Percentiles rank a stretch among this genome's conserved stretches.
Evolutionary conservation across 2,888 invertebrate genomes (phyloP).

Genomic region (Leptogaster cylindrica): DNA sequence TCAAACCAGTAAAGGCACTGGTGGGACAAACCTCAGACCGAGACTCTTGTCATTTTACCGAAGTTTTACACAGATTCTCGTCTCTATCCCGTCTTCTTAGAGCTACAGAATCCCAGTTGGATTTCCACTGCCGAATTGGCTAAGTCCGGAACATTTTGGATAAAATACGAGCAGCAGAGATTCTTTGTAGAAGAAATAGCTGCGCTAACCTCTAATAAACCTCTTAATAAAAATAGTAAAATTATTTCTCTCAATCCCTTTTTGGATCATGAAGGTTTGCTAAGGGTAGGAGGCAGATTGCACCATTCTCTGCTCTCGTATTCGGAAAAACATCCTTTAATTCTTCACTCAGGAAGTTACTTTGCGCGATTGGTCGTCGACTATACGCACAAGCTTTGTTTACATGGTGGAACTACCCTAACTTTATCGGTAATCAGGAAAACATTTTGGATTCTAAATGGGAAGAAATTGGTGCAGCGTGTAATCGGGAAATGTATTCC

Average conservation of each 20-base stretch:
- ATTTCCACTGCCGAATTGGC: background rate
- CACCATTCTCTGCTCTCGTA: too few relatives aligned
- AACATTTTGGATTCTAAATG: too few relatives aligned
- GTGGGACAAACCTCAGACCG: background rate
- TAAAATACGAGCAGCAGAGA: background rate
- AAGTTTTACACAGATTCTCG: background rate
- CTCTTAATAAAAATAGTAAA: background rate
- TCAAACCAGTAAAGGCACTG: too few relatives aligned
- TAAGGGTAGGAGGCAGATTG: too few relatives aligned
- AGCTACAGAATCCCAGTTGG: background rate
- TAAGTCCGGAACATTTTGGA: background rate
- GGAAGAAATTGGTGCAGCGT: too few relatives aligned
- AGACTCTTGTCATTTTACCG: background rate
- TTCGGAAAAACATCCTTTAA: too few relatives aligned
- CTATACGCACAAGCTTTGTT: too few relatives aligned
- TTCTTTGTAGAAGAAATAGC: background rate
- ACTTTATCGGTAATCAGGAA: too few relatives aligned
- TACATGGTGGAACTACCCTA: constrained; percentile 48
- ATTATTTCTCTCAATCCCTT: background rate
- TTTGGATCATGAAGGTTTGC: background rate
- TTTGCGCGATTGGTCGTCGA: too few relatives aligned
- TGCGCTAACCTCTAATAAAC: background rate
- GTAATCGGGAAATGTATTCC: too few relatives aligned
- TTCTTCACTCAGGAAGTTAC: too few relatives aligned
- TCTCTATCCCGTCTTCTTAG: background rate